These are phyloP conservation scores for Regulus satrapa DNA, from an alignment of 2,113 vertebrate genomes.

Conservation along the genomic window DNA sequence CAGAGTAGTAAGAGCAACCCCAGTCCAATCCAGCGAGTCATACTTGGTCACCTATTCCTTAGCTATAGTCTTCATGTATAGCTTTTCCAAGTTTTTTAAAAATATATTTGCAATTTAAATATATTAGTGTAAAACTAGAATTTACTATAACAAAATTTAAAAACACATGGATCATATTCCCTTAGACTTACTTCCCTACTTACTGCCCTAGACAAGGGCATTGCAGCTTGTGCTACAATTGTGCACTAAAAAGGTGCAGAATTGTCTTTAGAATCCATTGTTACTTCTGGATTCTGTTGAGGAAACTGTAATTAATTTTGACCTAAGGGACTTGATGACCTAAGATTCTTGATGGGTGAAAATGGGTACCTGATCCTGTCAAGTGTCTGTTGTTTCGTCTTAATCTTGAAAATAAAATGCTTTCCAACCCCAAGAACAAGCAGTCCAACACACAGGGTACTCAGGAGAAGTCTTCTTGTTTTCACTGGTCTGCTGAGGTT, in stretches of 20 bases:
- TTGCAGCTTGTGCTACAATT: background rate
- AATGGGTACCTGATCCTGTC: background rate
- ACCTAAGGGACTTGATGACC: background rate
- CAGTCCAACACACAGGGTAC: background rate
- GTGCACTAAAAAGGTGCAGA: background rate
- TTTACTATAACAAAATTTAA: background rate
- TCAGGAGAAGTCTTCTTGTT: background rate
- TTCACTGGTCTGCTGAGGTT: background rate
- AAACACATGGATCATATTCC: background rate
- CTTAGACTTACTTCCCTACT: background rate
- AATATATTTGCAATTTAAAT: background rate
- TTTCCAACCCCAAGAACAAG: background rate
- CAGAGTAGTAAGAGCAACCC: background rate
- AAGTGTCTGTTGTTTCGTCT: background rate
- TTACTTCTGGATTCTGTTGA: background rate
- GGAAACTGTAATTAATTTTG: background rate
- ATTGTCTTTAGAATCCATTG: fast-evolving
- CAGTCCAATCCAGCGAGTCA: background rate
- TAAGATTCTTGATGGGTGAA: background rate
- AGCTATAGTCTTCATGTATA: background rate
- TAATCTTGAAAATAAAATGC: background rate
- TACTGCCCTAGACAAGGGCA: no score
- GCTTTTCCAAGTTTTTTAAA: background rate
- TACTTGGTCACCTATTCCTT: background rate
- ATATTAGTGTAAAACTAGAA: background rate